Evolutionary conservation across 2,888 invertebrate genomes (phyloP).

Genomic region (Creontiades dilutus): DNA sequence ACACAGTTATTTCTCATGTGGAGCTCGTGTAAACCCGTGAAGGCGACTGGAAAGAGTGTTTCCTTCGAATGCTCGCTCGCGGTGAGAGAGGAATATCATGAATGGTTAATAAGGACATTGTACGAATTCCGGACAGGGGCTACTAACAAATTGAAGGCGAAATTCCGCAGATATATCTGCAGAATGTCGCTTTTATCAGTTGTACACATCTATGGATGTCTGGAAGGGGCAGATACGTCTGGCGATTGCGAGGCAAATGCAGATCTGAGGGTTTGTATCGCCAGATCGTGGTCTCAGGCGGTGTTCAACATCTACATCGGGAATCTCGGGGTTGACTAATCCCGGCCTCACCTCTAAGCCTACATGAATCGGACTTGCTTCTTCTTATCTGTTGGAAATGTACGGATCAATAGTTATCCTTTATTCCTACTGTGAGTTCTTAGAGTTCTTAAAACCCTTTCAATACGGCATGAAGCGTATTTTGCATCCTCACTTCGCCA

Average conservation of each 20-base stretch:
- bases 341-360: conserved; percentile 17
- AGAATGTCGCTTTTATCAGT: not conserved
- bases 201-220: not conserved
- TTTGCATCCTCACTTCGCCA: no score
- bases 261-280: conserved; percentile 16
- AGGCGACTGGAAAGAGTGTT: conserved; percentile 12
- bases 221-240: conserved; percentile 12
- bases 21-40: not conserved
- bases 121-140: conserved; percentile 10
- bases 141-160: conserved; percentile 32
- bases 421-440: not conserved
- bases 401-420: not conserved
- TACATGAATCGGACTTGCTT: conserved; percentile 19
- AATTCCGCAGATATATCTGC: conserved; percentile 21
- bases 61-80: not conserved
- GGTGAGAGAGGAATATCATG: conserved; percentile 29
- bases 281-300: conserved; percentile 8
- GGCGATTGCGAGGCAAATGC: conserved; percentile 24
- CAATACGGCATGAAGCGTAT: no score
- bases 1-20: not conserved
- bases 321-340: not conserved
- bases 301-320: conserved; percentile 28
- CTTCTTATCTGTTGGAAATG: not conserved
- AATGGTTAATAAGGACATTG: not conserved
- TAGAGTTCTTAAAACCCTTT: no score